Evolutionary conservation across 2,797 vertebrate genomes (phyloP).

Genomic region (Malacoraja senta): DNA sequence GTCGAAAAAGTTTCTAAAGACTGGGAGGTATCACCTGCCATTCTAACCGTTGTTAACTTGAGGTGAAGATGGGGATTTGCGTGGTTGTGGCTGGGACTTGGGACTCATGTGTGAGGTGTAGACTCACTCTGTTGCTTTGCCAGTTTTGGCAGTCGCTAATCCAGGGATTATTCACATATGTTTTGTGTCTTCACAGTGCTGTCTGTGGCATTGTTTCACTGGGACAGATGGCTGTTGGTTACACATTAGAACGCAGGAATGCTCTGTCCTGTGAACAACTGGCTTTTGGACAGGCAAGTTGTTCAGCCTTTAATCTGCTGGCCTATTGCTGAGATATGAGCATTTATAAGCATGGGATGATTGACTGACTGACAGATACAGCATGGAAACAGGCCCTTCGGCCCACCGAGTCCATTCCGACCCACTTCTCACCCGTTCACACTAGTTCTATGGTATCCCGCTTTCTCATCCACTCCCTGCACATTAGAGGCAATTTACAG

Average conservation of each 20-base stretch:
- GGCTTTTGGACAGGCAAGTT: not conserved
- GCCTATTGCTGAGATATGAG: not conserved
- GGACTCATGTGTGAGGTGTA: not conserved
- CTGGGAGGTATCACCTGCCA: not conserved
- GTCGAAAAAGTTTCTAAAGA: too few species aligned
- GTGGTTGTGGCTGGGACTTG: not conserved
- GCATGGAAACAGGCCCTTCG: too few species aligned
- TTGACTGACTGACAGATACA: too few species aligned
- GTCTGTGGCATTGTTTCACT: constrained; percentile 22
- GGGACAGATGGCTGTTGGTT: not conserved
- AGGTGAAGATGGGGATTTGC: not conserved
- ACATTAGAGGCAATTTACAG: too few species aligned
- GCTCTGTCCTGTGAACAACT: constrained; percentile 19
- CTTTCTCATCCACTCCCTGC: too few species aligned
- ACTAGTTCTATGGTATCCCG: too few species aligned
- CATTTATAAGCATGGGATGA: not conserved
- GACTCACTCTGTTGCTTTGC: not conserved
- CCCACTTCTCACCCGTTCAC: too few species aligned
- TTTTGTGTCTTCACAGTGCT: constrained; percentile 3
- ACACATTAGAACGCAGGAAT: not conserved
- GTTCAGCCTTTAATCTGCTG: not conserved
- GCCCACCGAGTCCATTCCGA: too few species aligned
- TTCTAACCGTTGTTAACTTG: not conserved
- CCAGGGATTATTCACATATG: constrained; percentile 1
- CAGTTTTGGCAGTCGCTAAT: constrained; percentile 10